These are phyloP conservation scores for Setipinna tenuifilis DNA, from an alignment of 2,797 vertebrate species.

Conservation along the genomic window DNA sequence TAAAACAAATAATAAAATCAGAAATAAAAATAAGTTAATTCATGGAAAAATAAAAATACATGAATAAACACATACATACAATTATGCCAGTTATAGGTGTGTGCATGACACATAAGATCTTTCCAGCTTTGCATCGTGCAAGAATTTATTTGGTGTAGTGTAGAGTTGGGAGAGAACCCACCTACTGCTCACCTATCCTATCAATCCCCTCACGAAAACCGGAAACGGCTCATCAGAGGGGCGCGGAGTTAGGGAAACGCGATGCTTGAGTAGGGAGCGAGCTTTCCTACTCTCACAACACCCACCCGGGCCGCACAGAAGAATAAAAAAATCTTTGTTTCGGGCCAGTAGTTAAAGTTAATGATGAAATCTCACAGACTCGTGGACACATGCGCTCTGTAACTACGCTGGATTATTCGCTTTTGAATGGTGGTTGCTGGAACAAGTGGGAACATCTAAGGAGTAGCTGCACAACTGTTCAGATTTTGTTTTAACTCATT, in stretches of 20 bases:
- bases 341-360: neutral
- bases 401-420: neutral
- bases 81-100: no score
- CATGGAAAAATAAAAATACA: no score
- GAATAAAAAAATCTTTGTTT: slow-evolving; percentile 19
- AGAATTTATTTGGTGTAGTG: neutral
- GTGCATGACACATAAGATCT: neutral
- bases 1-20: no score
- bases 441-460: neutral
- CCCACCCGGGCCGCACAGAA: slow-evolving; percentile 2
- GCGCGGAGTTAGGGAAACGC: slow-evolving; percentile 26
- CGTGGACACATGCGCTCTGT: slow-evolving; percentile 23
- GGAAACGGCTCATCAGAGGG: slow-evolving; percentile 27
- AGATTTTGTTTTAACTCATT: neutral
- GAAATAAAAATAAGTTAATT: no score
- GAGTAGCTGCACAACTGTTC: neutral
- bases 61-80: no score
- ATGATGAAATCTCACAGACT: slow-evolving; percentile 39
- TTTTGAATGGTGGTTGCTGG: slow-evolving; percentile 7
- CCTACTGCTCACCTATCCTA: neutral
- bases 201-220: slow-evolving; percentile 13
- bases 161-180: neutral
- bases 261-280: slow-evolving; percentile 4
- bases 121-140: neutral
- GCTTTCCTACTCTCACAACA: neutral